Evolutionary conservation across 1,140 invertebrate species (phyloP).

Genomic region (Monomorium pharaonis): DNA sequence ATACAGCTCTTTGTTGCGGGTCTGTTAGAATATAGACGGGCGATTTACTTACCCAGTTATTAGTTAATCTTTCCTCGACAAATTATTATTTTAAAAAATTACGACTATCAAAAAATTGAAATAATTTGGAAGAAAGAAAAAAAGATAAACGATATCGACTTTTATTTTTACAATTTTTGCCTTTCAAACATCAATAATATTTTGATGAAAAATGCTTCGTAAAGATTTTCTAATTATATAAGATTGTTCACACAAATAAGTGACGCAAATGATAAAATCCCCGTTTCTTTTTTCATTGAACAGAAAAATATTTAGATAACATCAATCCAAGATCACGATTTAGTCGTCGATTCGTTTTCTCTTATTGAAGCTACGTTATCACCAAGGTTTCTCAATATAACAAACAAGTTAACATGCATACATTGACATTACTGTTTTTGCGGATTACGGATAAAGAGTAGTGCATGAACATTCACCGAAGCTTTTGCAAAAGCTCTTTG

Average conservation of each 20-base stretch:
- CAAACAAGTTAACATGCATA: slow-evolving; percentile 29
- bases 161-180: not conserved
- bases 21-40: slow-evolving; percentile 21
- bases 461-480: not conserved
- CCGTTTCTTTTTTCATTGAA: not conserved
- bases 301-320: not conserved
- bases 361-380: slow-evolving; percentile 2
- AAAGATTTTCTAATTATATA: slow-evolving; percentile 11
- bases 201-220: not conserved
- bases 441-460: not conserved
- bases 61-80: not conserved
- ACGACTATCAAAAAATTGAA: not conserved
- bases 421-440: not conserved
- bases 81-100: slow-evolving; percentile 10
- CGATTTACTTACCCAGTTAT: slow-evolving; percentile 63
- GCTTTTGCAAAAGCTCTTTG: not conserved
- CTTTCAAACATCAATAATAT: slow-evolving; percentile 13
- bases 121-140: not conserved
- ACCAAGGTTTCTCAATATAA: not conserved
- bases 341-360: not conserved
- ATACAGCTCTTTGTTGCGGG: not conserved
- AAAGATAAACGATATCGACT: not conserved
- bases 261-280: not conserved
- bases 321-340: slow-evolving; percentile 2
- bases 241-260: slow-evolving; percentile 9